phyloP scores from a whole-genome alignment of 2,113 vertebrate species.

The Herpetotheres cachinnans region DNA sequence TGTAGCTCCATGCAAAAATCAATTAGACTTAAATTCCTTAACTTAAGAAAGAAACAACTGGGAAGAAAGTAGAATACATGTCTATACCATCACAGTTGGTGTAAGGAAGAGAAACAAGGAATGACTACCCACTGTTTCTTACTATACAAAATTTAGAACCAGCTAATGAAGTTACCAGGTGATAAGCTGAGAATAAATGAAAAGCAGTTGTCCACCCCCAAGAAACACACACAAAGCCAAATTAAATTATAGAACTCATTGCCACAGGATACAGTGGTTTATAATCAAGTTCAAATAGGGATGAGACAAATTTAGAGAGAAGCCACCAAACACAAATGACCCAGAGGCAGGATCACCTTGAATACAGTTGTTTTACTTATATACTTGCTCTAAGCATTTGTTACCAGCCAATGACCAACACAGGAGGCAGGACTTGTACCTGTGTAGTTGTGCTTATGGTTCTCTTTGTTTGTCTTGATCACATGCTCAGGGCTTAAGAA shows the following conservation, averaged over 20 bases:
- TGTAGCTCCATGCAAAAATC: background rate
- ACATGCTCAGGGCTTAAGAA: background rate
- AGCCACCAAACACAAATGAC: background rate
- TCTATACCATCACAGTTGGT: background rate
- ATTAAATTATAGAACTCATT: background rate
- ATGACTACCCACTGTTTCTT: background rate
- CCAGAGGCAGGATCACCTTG: background rate
- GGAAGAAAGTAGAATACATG: background rate
- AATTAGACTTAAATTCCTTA: background rate
- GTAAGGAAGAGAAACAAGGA: background rate
- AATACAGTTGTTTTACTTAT: background rate
- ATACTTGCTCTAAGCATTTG: background rate
- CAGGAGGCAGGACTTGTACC: background rate
- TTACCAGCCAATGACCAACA: background rate
- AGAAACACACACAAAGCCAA: background rate
- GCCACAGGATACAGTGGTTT: background rate
- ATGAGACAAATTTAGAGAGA: background rate
- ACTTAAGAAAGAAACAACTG: background rate
- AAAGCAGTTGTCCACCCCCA: background rate
- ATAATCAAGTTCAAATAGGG: background rate
- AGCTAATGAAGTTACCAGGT: background rate
- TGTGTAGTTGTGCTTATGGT: background rate
- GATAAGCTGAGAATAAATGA: background rate
- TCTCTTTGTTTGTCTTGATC: background rate
- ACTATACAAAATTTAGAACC: background rate